A percentile compares a stretch with the other conserved stretches of the same genome.
phyloP scores from a whole-genome alignment of 1,140 invertebrate genomes.

The Planococcus citri region DNA sequence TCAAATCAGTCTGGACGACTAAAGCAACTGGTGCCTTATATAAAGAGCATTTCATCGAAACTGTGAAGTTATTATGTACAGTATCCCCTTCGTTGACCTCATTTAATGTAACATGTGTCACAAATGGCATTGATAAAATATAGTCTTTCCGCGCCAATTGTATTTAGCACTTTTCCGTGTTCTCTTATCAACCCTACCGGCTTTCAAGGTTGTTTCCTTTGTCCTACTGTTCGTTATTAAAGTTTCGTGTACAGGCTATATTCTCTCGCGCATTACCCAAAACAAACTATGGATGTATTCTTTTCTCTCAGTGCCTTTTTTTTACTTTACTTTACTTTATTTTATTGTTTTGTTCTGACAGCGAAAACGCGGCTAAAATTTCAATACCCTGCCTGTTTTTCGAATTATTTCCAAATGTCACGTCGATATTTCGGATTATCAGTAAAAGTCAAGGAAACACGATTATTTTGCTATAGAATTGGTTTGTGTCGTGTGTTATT shows the following conservation, averaged over 20 bases:
- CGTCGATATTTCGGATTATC: neutral
- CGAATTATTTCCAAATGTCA: neutral
- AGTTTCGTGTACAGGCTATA: neutral
- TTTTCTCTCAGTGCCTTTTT: too few species aligned
- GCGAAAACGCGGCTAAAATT: neutral
- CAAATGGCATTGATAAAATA: conserved; percentile 4
- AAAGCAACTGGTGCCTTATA: conserved; percentile 1
- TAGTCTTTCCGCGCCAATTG: neutral
- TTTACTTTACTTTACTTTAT: too few species aligned
- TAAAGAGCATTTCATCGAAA: conserved; percentile 7
- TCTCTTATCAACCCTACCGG: conserved; percentile 1
- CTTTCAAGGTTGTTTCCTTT: neutral
- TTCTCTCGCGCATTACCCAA: neutral
- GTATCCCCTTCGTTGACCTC: conserved; percentile 3
- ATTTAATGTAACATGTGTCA: conserved; percentile 4
- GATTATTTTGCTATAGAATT: neutral
- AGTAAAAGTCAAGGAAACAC: neutral
- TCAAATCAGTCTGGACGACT: neutral
- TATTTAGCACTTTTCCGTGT: conserved; percentile 6
- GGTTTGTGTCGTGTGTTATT: too few species aligned
- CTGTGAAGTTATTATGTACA: neutral
- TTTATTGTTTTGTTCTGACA: too few species aligned
- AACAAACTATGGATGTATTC: neutral
- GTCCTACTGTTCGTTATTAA: neutral
- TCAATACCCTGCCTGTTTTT: neutral